Evolutionary conservation across 2,888 invertebrate species (phyloP), one percentile per base, ranked within the genome.

Genomic region (Drosophila cyrtoloma): DNA sequence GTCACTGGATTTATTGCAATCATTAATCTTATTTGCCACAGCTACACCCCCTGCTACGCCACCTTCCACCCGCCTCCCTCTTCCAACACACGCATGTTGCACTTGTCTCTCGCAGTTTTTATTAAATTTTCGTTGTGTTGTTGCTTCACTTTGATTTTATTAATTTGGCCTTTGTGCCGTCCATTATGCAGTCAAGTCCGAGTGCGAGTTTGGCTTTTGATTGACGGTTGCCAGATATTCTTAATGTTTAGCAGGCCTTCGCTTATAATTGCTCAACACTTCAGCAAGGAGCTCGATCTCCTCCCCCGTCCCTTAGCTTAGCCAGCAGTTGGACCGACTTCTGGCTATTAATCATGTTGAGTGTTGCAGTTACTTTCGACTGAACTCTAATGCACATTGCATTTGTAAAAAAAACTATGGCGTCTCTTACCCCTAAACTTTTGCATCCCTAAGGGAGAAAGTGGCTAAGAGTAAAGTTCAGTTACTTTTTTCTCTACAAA

Each of bases 1-100:
- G 91, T 87, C 89, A 83, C 92, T 89, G 91, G 93, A 93, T 93
- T 93, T 93, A 93, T 93, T 92, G 92, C 92, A 92, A 91, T 92
- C 93, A 93, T 93, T 93, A 93, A 93, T 93, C 93, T 93, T 93
- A 86, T 90, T 92, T 86, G 84, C 86, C 77, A 72, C 77, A 77
- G 55, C 72, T 19, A 35, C 47, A 47, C 26, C 47, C 47, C 47
- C 47, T 47, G 47, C 47, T 47, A 47, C n/a, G 47, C 58, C 67
- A 57, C 28, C 62, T 47, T 30, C 52, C 42, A 47, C 10, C 2
- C 56, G 6, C 51, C 51, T 2, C n/a, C 37, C 14, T 14, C 42
- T 30, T 5, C 28, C 39, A n/a, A 26, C 57, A 28, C 39, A 61
- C 81, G 67, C 63, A 77, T 63, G 82, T 71, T 89, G 80, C 78